Evolutionary conservation across 2,113 vertebrate genomes (phyloP).

Genomic region (Peucedramus taeniatus): DNA sequence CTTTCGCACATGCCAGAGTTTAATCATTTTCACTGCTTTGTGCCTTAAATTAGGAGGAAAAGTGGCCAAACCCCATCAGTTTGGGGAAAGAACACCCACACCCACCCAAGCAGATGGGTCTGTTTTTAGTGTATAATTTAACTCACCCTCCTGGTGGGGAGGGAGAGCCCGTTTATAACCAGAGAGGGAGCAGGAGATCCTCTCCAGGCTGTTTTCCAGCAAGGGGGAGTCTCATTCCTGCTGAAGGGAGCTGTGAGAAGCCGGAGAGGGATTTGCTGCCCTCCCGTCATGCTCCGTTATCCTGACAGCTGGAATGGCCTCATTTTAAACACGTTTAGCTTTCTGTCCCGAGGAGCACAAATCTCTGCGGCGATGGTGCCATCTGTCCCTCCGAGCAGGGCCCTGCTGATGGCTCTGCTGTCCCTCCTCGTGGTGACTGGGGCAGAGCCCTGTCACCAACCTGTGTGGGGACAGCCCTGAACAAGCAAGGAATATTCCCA

Average conservation of each 20-base stretch:
- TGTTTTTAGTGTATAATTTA: not conserved
- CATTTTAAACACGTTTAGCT: not conserved
- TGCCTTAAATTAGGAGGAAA: not conserved
- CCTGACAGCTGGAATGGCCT: not conserved
- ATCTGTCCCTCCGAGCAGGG: not conserved
- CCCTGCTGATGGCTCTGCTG: not conserved
- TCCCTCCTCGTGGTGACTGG: not conserved
- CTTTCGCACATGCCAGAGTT: not conserved
- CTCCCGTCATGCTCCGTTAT: not conserved
- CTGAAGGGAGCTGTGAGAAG: not conserved
- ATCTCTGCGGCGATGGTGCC: not conserved
- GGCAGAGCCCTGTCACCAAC: not conserved
- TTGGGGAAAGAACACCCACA: not conserved
- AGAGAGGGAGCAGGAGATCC: not conserved
- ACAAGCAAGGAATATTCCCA: not conserved
- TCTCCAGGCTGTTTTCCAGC: not conserved
- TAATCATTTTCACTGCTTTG: not conserved
- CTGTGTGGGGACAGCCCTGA: rapidly evolving
- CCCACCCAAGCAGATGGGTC: not conserved
- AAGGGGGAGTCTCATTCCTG: not conserved
- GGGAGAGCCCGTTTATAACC: not conserved
- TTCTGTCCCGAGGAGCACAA: not conserved
- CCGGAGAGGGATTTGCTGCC: not conserved
- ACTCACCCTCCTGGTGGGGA: not conserved
- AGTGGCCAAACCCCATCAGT: not conserved